Base-by-base conservation (phyloP, 2,888 invertebrate genomes). In the Ectropis crepuscularia region DNA sequence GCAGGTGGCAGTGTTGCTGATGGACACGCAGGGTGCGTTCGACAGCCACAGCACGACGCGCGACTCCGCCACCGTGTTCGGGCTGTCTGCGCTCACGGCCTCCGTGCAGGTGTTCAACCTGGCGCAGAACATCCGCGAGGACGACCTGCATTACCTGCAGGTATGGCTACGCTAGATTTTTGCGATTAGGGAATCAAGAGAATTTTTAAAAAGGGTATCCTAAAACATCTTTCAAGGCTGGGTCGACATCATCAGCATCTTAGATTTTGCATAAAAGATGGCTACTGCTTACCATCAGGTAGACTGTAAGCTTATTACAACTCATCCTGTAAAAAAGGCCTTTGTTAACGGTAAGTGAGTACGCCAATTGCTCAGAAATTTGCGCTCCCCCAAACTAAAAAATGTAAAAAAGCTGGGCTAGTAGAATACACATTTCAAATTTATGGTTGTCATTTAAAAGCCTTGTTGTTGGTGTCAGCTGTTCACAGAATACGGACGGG, bases 41-140 rank as follows among this genome's bases (percentile, higher is more conserved):
- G 98, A 98, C 88, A 97, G 96, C 83, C 96, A 97, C 86, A 97
- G 97, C 72, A 98, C 98, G 5, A 97, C 98, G n/a, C 95, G 96
- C 70, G 98, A 99, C 87, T 98, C 98, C 89, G 98, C 98, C 42
- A 98, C 69, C 5, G 60, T 75, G 46, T 74, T 75, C 57, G 75
- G 73, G 6, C 55, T 99, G 43, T 98, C 98, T 85, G 98, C 98
- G 37, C 98, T 98, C 97, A 92, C 98, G 66, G 97, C 98, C 66
- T 98, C 98, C 28, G 96, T 98, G 57, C 98, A 98, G 92, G 68
- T 97, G 61, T 98, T 96, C 61, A 75, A 75, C 57, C 61, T 98
- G 61, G 96, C 97, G 64, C 96, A 97, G 85, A 98, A 98, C 85
- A 97, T 98, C 68, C 98, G 98, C 86, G 98, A 98, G 86, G 98